phyloP scores from a whole-genome alignment of 2,113 vertebrate species.

The Cottus gobio region DNA sequence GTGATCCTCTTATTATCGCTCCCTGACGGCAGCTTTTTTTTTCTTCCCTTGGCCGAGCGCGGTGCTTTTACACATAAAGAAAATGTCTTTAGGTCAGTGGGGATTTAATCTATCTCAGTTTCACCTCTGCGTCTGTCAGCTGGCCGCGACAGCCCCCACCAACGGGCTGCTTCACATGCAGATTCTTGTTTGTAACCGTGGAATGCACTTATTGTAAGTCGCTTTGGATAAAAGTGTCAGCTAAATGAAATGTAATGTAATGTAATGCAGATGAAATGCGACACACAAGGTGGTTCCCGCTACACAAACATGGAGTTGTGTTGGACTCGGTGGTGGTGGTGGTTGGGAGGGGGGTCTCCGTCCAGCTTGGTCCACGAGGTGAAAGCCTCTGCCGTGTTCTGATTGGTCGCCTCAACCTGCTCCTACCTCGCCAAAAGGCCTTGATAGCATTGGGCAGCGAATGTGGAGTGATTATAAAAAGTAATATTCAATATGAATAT shows the following conservation, averaged over 20 bases:
- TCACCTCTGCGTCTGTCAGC: slow-evolving; percentile 28
- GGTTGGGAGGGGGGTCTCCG: no score
- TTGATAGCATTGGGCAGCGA: slow-evolving; percentile 2
- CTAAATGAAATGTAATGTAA: no score
- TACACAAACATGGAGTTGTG: slow-evolving; percentile 30
- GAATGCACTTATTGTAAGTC: no score
- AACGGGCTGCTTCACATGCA: slow-evolving; percentile 33
- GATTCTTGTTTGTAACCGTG: no score
- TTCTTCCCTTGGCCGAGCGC: not conserved
- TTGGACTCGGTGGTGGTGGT: no score
- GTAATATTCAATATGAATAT: not conserved
- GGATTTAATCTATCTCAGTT: slow-evolving; percentile 45
- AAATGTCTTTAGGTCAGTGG: slow-evolving; percentile 16
- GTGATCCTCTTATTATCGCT: slow-evolving; percentile 26
- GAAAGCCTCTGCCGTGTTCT: slow-evolving; percentile 30
- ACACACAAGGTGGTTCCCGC: slow-evolving; percentile 44
- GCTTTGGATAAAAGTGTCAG: no score
- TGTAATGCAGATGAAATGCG: slow-evolving; percentile 45
- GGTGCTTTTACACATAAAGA: not conserved
- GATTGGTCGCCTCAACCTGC: slow-evolving; percentile 34
- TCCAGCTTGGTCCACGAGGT: slow-evolving; percentile 17
- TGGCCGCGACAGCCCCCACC: slow-evolving; percentile 35
- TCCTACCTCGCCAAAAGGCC: slow-evolving; percentile 34
- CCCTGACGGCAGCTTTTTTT: slow-evolving; percentile 12
- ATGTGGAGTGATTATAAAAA: not conserved